Percentiles rank a stretch among this genome's conserved stretches.
These are phyloP conservation scores for Ericerus pela DNA, from an alignment of 1,140 invertebrate species.

Conservation along the genomic window DNA sequence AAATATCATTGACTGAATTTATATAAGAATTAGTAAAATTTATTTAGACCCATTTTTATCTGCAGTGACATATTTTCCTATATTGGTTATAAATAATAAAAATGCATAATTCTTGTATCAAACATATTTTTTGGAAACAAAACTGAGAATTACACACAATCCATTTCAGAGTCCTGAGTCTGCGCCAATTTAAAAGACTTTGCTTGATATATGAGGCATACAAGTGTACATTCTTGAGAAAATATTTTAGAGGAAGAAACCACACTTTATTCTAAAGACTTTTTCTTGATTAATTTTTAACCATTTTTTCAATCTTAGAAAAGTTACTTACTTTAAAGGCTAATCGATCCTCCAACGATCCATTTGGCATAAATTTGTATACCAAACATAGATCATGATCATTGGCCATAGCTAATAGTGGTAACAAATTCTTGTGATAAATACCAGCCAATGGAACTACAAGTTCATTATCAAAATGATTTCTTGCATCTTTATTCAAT, in stretches of 20 bases:
- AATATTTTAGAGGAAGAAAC: neutral
- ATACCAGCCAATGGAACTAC: constrained; percentile 13
- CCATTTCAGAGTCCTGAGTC: too few species aligned
- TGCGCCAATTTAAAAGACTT: too few species aligned
- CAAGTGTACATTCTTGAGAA: constrained; percentile 22
- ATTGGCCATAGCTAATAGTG: constrained; percentile 45
- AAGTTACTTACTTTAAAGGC: constrained; percentile 30
- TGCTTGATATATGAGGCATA: too few species aligned
- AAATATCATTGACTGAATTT: too few species aligned
- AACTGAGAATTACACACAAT: too few species aligned
- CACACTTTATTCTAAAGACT: neutral
- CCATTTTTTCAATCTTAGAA: neutral
- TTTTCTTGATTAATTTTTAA: neutral
- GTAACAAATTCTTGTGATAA: constrained; percentile 39
- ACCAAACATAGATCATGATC: constrained; percentile 48
- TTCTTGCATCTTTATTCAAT: constrained; percentile 13
- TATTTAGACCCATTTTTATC: too few species aligned
- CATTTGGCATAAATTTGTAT: constrained; percentile 51
- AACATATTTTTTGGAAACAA: too few species aligned
- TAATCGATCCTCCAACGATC: constrained; percentile 47
- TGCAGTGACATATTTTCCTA: too few species aligned
- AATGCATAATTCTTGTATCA: too few species aligned
- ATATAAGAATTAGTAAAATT: too few species aligned
- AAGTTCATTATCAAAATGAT: constrained; percentile 19
- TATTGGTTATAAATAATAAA: too few species aligned